Base-by-base conservation (phyloP, 1,140 invertebrate genomes). In the Bombus haemorrhoidalis region DNA sequence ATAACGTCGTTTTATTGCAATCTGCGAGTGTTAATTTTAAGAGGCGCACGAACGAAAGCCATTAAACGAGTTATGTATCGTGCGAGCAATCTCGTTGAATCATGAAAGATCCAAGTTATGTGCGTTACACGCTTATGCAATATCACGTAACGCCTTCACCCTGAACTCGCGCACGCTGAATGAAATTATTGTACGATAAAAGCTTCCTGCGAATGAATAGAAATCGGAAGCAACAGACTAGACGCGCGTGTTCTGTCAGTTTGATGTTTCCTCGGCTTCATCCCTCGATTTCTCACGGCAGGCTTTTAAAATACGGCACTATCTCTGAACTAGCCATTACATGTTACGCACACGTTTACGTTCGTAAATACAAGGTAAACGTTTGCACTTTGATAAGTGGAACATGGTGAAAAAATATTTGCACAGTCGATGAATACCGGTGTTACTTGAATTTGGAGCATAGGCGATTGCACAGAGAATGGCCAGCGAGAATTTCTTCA, bases 341-440 rank as follows among this genome's bases (percentile, higher is more conserved):
- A 41, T 37, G 41, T 37, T 41, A 43, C 37, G 34, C 37, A 37
- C 75, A 43, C 75, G n/a, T n/a, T n/a, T n/a, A 41, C n/a, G 83
- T 25, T 71, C 68, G 34, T 85, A 85, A 85, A 85, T 80, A 80
- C 57, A 73, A 28, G 2, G 68, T 68, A 85, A 85, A 85, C 83
- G 73, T 85, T 85, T 85, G 57, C 77, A 80, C 76, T 64, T 22
- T 57, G 77, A 85, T 62, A 85, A 80, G 68, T 72, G 83, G 76
- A 53, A 69, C 66, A 64, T 9, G 64, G 81, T 83, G 41, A 32
- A 47, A 80, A 80, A 80, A 85, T 80, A 80, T 85, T 85, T 85
- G 68, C 39, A 41, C 57, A 73, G 68, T 22, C 76, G 68, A 68
- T 72, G 81, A 83, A 83, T 78, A 32, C 57, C 73, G 41, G 18